Evolutionary conservation across 2,797 vertebrate genomes (phyloP).

Genomic region (Philypnodon macrostomus): DNA sequence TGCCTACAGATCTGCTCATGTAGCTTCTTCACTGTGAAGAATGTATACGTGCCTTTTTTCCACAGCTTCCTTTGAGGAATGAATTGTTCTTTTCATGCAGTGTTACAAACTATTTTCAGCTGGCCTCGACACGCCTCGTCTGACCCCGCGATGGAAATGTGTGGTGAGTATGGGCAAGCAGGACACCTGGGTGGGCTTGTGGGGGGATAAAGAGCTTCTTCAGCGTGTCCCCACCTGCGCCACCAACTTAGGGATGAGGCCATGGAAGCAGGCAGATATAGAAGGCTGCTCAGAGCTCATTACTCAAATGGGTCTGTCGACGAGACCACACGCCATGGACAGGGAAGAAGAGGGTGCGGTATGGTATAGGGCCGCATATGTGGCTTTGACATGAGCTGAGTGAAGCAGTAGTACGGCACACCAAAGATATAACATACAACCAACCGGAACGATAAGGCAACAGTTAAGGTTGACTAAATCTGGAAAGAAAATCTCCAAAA

Average conservation of each 20-base stretch:
- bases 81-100: conserved; percentile 32
- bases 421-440: conserved; percentile 40
- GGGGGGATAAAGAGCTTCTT: conserved; percentile 43
- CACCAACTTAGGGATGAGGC: conserved; percentile 40
- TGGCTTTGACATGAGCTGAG: conserved; percentile 12
- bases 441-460: too few species aligned
- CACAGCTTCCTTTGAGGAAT: conserved; percentile 17
- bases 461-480: too few species aligned
- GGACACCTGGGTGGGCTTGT: conserved; percentile 69
- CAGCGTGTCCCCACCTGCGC: conserved; percentile 69
- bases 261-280: conserved; percentile 12
- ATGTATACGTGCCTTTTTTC: conserved; percentile 23
- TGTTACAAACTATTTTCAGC: conserved; percentile 31
- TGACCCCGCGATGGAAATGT: conserved; percentile 45
- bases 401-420: conserved; percentile 14
- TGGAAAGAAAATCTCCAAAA: too few species aligned
- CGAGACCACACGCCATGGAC: conserved; percentile 52
- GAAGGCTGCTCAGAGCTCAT: conserved; percentile 45
- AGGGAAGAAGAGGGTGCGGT: conserved; percentile 26
- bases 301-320: conserved; percentile 60
- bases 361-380: neutral
- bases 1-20: neutral
- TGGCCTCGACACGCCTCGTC: conserved; percentile 54
- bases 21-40: neutral
- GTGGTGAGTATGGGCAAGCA: conserved; percentile 22